Evolutionary conservation across 2,888 invertebrate species (phyloP).

Genomic region (Aphidoletes aphidimyza): DNA sequence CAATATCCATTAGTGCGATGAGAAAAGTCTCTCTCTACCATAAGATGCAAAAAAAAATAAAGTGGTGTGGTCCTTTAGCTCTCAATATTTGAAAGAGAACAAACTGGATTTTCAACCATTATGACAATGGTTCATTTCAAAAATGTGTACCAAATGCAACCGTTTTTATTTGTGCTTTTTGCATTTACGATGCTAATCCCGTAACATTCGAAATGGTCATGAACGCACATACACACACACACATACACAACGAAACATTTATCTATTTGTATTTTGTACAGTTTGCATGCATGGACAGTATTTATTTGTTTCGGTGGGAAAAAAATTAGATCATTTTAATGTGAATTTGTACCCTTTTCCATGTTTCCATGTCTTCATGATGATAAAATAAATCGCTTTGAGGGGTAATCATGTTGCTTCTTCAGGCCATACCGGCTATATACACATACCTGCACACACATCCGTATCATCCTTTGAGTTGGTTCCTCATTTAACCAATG

Average conservation of each 20-base stretch:
- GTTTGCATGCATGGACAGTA: neutral
- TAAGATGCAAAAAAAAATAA: too few relatives aligned
- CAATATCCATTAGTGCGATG: too few relatives aligned
- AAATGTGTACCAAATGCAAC: neutral
- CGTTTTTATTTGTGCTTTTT: neutral
- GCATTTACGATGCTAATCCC: slow-evolving; percentile 24
- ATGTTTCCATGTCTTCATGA: neutral
- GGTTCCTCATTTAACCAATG: slow-evolving; percentile 3
- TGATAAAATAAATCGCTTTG: neutral
- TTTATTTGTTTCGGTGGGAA: slow-evolving; percentile 53
- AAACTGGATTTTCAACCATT: too few relatives aligned
- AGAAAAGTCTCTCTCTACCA: too few relatives aligned
- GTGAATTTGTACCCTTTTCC: neutral
- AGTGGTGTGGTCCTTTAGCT: too few relatives aligned
- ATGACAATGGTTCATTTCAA: too few relatives aligned
- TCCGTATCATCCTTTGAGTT: neutral
- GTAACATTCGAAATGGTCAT: slow-evolving; percentile 36
- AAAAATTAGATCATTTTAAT: neutral
- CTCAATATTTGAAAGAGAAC: too few relatives aligned
- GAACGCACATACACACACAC: too few relatives aligned
- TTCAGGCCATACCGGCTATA: neutral
- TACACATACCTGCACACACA: slow-evolving; percentile 24
- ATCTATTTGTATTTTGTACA: neutral
- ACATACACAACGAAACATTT: neutral
- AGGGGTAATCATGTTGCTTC: slow-evolving; percentile 4